These are phyloP conservation scores for Salarias fasciatus DNA, from an alignment of 2,797 vertebrate genomes.

Conservation along the genomic window DNA sequence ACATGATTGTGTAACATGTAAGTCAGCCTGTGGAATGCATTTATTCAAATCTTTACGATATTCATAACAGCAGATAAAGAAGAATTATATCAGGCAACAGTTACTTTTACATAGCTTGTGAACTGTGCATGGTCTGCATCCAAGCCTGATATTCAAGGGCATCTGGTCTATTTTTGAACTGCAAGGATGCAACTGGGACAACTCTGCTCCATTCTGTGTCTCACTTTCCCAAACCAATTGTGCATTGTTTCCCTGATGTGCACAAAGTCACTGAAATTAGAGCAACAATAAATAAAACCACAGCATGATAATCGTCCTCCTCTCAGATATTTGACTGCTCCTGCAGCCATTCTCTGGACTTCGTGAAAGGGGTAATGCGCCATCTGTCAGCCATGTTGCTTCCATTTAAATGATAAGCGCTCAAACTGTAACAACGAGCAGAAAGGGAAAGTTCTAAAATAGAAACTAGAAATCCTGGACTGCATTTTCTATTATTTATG, in stretches of 20 bases:
- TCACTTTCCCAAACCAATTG: slow-evolving; percentile 62
- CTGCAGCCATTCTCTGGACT: slow-evolving; percentile 55
- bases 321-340: slow-evolving; percentile 67
- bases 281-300: slow-evolving; percentile 27
- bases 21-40: too few species aligned
- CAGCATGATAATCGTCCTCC: slow-evolving; percentile 56
- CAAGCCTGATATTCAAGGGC: slow-evolving; percentile 58
- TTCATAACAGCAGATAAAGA: slow-evolving; percentile 6
- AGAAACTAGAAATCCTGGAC: slow-evolving; percentile 27
- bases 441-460: slow-evolving; percentile 35
- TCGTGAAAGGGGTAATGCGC: slow-evolving; percentile 32
- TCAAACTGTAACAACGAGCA: slow-evolving; percentile 54
- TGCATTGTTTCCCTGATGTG: slow-evolving; percentile 8
- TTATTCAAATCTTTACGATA: too few species aligned
- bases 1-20: too few species aligned
- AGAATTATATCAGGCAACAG: slow-evolving; percentile 3
- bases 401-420: slow-evolving; percentile 50
- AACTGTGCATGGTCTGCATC: slow-evolving; percentile 53
- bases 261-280: slow-evolving; percentile 55
- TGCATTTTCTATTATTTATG: not conserved
- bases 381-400: slow-evolving; percentile 71
- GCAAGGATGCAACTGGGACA: too few species aligned
- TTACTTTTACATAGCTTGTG: slow-evolving; percentile 32
- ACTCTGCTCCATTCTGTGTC: slow-evolving; percentile 31
- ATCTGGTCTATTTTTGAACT: slow-evolving; percentile 69